These are phyloP conservation scores for Operophtera brumata DNA, from an alignment of 2,888 invertebrate species.

Conservation along the genomic window DNA sequence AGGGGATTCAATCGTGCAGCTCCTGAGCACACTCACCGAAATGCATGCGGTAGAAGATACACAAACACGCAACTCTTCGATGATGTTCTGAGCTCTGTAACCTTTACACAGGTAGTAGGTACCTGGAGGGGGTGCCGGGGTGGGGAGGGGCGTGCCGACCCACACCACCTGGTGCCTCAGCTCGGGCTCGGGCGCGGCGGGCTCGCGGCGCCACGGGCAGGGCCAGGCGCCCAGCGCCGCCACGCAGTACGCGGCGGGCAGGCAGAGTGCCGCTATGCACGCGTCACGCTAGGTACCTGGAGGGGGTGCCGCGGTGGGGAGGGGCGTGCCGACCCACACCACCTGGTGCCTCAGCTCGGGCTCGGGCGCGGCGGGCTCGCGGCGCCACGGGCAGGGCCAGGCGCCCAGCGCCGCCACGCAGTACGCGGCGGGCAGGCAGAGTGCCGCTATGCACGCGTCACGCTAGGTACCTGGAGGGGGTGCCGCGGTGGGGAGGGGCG, in stretches of 20 bases:
- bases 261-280: conserved; percentile 96
- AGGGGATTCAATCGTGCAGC: no score
- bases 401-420: conserved; percentile 93
- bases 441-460: conserved; percentile 96
- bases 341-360: conserved; percentile 94
- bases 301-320: conserved; percentile 91
- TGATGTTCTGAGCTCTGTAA: no score
- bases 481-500: conserved; percentile 93
- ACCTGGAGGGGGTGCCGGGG: conserved; percentile 88
- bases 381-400: conserved; percentile 95
- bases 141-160: conserved; percentile 96
- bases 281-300: conserved; percentile 93
- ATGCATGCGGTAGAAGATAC: no score
- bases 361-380: conserved; percentile 88
- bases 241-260: conserved; percentile 96
- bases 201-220: conserved; percentile 94
- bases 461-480: conserved; percentile 86
- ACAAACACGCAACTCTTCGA: no score
- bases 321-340: conserved; percentile 97
- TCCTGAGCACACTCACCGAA: no score
- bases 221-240: conserved; percentile 93
- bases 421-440: conserved; percentile 98
- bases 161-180: conserved; percentile 97
- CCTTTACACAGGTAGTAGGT: no score
- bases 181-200: conserved; percentile 88